Conservation (phyloP, 2,797 vertebrate species). For the Gorsachius magnificus region DNA sequence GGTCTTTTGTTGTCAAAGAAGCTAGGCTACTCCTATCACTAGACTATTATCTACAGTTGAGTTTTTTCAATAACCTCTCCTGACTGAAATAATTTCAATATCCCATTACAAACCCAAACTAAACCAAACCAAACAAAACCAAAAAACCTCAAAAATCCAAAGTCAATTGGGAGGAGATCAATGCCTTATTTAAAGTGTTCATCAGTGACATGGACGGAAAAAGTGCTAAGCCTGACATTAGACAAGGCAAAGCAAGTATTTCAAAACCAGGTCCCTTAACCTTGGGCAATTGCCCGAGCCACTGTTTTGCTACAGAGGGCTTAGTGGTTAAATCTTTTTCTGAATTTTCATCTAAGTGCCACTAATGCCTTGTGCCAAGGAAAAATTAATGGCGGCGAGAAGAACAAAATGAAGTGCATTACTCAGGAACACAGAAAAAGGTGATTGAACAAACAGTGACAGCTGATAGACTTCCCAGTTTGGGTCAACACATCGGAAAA, state of each 20-base stretch:
- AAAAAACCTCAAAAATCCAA: background rate
- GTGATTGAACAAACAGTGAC: background rate
- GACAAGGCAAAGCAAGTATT: background rate
- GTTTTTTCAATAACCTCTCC: background rate
- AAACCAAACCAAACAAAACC: background rate
- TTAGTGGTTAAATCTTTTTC: background rate
- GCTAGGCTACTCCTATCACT: background rate
- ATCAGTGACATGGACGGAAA: background rate
- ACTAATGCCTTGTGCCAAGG: background rate
- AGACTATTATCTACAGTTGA: background rate
- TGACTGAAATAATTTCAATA: background rate
- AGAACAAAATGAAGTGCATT: background rate
- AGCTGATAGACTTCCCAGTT: background rate
- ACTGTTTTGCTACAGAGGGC: background rate
- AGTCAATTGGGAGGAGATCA: background rate
- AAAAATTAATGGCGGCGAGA: background rate
- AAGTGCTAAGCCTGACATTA: background rate
- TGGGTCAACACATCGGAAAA: background rate
- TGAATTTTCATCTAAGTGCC: background rate
- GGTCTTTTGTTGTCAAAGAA: background rate
- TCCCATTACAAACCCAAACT: background rate
- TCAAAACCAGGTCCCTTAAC: background rate
- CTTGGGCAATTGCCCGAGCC: background rate
- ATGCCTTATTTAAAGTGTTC: background rate
- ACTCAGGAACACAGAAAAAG: background rate